Evolutionary conservation across 2,888 invertebrate species (phyloP), one percentile per base, ranked within the genome.

Genomic region (Cepaea hortensis): DNA sequence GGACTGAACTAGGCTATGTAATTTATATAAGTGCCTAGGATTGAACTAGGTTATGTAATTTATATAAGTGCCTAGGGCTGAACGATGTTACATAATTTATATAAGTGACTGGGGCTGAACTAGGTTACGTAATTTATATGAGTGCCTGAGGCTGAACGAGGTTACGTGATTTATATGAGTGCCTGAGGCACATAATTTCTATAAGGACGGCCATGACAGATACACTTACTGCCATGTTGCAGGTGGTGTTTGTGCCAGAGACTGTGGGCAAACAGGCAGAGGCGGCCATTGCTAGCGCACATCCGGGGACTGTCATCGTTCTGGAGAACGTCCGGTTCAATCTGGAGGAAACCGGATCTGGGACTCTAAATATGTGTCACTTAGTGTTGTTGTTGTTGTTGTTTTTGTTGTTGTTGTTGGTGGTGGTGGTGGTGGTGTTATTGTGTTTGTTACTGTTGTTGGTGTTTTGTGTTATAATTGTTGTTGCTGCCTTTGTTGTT

Each of bases 171-270:
- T n/a, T n/a, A n/a, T n/a, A n/a, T n/a, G n/a, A n/a, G n/a, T n/a
- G n/a, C n/a, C n/a, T n/a, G n/a, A n/a, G n/a, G n/a, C n/a, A n/a
- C n/a, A n/a, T n/a, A 55, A 55, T 55, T 55, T 6, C 55, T 55
- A 55, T 55, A 55, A 20, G 46, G 46, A 4, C 15, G 5, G 11
- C 70, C 4, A 70, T n/a, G 70, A 70, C 20, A 23, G 4, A 3
- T 18, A 13, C 13, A 13, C 5, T 55, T 46, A 5, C 20, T 79
- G 3, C 13, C n/a, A 15, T 15, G 61, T 7, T 20, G 23, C 75
- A 86, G 86, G 82, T 86, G 0, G 50, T 86, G n/a, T 86, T 86
- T 70, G 82, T 86, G 15, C 86, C 86, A 3, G 76, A 82, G 70
- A 70, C 72, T 23, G 72, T 82, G 2, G 86, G 86, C 13, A 77